Conservation (phyloP, 2,797 vertebrate species). For the Sebastes steindachneri region DNA sequence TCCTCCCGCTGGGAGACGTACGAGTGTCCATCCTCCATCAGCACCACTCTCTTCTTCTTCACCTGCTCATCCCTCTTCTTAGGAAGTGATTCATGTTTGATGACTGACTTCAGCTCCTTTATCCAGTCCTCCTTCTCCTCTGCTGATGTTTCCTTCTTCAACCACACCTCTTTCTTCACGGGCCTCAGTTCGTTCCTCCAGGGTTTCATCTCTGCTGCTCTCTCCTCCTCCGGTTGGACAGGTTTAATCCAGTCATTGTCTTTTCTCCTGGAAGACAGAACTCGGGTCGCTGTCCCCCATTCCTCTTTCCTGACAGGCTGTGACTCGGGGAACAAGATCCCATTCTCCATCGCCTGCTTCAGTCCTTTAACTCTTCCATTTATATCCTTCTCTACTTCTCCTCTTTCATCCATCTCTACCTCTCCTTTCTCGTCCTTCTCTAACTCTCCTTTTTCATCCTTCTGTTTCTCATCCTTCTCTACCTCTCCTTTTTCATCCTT, state of each 20-base stretch:
- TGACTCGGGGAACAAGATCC: slow-evolving; percentile 33
- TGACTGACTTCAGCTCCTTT: slow-evolving; percentile 75
- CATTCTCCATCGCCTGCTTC: slow-evolving; percentile 59
- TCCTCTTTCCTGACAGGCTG: slow-evolving; percentile 29
- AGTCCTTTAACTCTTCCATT: slow-evolving; percentile 56
- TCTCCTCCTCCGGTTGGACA: slow-evolving; percentile 15
- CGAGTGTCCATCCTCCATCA: slow-evolving; percentile 64
- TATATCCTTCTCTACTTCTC: not conserved
- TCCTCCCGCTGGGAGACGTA: slow-evolving; percentile 56
- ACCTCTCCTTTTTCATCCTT: not conserved
- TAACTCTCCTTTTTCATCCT: not conserved
- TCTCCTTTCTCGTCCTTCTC: not conserved
- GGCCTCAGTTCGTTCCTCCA: slow-evolving; percentile 61
- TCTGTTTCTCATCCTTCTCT: not conserved
- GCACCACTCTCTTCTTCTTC: slow-evolving; percentile 72
- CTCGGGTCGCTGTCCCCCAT: not conserved
- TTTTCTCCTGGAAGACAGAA: slow-evolving; percentile 37
- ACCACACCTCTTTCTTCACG: slow-evolving; percentile 46
- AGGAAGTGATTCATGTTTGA: slow-evolving; percentile 55
- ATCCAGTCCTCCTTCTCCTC: slow-evolving; percentile 62
- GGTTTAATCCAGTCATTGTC: slow-evolving; percentile 72
- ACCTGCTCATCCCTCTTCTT: slow-evolving; percentile 44
- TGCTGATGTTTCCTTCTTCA: slow-evolving; percentile 3
- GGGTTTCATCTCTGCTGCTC: slow-evolving; percentile 22
- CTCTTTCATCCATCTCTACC: not conserved